Base-by-base conservation (phyloP, 2,797 vertebrate genomes). In the Peromyscus nudipes region DNA sequence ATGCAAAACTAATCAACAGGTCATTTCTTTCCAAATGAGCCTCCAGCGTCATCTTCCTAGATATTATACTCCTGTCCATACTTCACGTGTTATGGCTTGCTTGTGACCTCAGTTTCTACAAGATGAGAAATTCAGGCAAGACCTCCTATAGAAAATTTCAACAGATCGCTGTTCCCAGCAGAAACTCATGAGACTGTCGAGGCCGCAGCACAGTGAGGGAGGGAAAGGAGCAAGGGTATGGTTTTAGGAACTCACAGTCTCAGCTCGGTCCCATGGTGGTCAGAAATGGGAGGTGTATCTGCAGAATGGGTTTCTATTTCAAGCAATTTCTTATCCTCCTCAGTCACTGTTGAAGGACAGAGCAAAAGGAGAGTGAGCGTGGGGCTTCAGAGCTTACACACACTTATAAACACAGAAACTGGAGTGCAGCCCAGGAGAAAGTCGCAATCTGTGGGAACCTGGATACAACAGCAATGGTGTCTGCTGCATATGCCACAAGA, bases 241-340 rank as follows among this genome's bases (percentile, higher is more conserved):
- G 13, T 37, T 82, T 92, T 65, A 91, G 81, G 81, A 71, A 96
- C 16, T 14, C 25, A 27, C 55, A 55, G 40, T 67, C 67, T 88
- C 11, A 13, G 25, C 11, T 40, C 0, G 1, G 75, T 46, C 34
- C 43, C 37, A 0, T 0, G 2, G 9, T 9, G n/a, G 5, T 64
- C 34, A 37, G 13, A 64, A 87, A 46, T 37, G 17, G 21, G 23
- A 16, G 10, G 46, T 17, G 4, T 13, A 29, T 29, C 64, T 52
- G 34, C 12, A 13, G 19, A 11, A 23, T 34, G n/a, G 23, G 17
- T 49, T 46, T 64, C 75, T 9, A 67, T 57, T 87, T 60, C 43
- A 76, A 81, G 65, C 19, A 0, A 7, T 64, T 37, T 40, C 37
- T 76, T 92, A n/a, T 64, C 11, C 29, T 31, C 23, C 37, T 65